A percentile compares a stretch with the other conserved stretches of the same genome.
These are phyloP conservation scores for Eupithecia abbreviata DNA, from an alignment of 2,888 invertebrate genomes.

Conservation along the genomic window DNA sequence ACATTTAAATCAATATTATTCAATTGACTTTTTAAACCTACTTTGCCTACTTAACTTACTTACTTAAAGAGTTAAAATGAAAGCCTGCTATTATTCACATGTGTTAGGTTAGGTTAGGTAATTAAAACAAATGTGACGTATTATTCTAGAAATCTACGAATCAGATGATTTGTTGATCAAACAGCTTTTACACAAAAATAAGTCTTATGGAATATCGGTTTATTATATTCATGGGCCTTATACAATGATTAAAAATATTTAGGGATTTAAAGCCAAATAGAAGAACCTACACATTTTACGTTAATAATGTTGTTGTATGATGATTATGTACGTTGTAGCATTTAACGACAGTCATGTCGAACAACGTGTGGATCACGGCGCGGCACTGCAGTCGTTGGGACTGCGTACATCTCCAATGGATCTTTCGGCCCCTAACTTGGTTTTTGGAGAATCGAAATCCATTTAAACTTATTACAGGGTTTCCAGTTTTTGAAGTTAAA, in stretches of 20 bases:
- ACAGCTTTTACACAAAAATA: background rate
- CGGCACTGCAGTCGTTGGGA: background rate
- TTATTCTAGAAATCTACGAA: no score
- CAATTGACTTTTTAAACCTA: no score
- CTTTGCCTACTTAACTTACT: no score
- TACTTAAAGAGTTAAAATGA: no score
- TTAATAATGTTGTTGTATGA: background rate
- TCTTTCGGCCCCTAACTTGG: background rate
- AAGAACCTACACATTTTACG: background rate
- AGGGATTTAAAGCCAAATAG: background rate
- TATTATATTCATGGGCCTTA: background rate
- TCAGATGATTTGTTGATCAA: background rate
- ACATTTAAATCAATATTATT: no score
- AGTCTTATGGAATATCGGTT: background rate
- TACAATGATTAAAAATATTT: background rate
- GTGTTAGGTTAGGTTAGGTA: no score
- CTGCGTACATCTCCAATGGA: background rate
- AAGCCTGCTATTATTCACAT: no score
- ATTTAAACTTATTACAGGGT: background rate
- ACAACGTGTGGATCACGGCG: background rate
- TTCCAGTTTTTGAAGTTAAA: background rate
- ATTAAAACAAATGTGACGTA: no score
- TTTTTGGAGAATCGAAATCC: conserved; percentile 3
- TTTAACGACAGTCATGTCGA: conserved; percentile 1
- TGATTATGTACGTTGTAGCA: conserved; percentile 10